Conservation (phyloP, 2,888 invertebrate genomes). For the Acleris sparsana region DNA sequence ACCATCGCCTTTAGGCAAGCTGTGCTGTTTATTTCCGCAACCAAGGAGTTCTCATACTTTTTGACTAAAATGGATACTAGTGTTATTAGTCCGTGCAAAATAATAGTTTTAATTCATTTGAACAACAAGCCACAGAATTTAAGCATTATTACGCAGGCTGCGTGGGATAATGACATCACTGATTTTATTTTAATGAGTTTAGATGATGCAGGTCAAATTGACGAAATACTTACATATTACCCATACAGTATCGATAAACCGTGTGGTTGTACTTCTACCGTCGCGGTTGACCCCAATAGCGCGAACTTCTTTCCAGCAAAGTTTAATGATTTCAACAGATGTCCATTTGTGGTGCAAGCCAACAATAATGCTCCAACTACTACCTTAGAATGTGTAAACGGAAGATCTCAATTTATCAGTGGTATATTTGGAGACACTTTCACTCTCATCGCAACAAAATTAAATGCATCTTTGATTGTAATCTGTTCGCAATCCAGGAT, state of each 20-base stretch:
- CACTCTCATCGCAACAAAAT: too few relatives aligned
- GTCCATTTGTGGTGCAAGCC: conserved; percentile 51
- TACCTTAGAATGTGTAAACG: too few relatives aligned
- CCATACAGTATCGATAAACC: conserved; percentile 50
- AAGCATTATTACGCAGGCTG: conserved; percentile 46
- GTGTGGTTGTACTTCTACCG: conserved; percentile 53
- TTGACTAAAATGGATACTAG: conserved; percentile 45
- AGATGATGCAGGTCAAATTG: conserved; percentile 37
- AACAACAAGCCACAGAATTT: conserved; percentile 39
- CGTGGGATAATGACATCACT: conserved; percentile 57
- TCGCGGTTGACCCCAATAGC: conserved; percentile 41
- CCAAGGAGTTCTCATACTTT: conserved; percentile 51
- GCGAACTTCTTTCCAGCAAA: conserved; percentile 54
- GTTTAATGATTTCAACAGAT: conserved; percentile 57
- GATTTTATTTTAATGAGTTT: conserved; percentile 54
- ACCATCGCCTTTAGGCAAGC: conserved; percentile 50
- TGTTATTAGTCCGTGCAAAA: conserved; percentile 47
- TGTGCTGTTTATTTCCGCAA: conserved; percentile 50
- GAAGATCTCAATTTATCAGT: too few relatives aligned
- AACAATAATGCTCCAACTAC: neutral
- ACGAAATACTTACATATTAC: conserved; percentile 53
- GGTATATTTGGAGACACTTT: too few relatives aligned
- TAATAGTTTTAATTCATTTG: conserved; percentile 51
- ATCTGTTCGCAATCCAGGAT: too few relatives aligned
- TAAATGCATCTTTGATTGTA: too few relatives aligned